Evolutionary conservation across 2,797 vertebrate species (phyloP).

Genomic region (Halcyon leucocephala): DNA sequence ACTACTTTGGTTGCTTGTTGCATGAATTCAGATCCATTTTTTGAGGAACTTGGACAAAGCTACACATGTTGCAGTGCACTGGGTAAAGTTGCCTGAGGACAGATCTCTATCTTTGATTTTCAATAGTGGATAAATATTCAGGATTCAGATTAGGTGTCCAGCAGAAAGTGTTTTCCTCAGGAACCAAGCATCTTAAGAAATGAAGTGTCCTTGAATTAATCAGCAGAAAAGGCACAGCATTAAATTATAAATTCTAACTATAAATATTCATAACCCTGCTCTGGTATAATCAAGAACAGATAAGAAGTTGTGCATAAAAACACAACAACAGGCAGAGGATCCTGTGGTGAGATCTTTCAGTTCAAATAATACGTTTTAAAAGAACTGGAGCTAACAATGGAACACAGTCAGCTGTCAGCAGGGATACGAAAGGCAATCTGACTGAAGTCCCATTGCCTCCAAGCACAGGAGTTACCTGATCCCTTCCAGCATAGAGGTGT

Average conservation of each 20-base stretch:
- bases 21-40: conserved; percentile 51
- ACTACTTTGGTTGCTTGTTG: conserved; percentile 42
- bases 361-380: conserved; percentile 66
- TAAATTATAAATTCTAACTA: conserved; percentile 83
- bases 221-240: conserved; percentile 79
- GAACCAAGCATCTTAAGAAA: conserved; percentile 71
- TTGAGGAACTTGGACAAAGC: not conserved
- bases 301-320: conserved; percentile 78
- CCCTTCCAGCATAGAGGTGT: not conserved
- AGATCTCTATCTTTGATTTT: conserved; percentile 48
- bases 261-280: conserved; percentile 83
- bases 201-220: conserved; percentile 85
- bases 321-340: conserved; percentile 68
- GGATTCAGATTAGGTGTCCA: conserved; percentile 69
- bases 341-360: conserved; percentile 64
- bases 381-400: conserved; percentile 40
- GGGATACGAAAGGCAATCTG: conserved; percentile 45
- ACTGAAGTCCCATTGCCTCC: not conserved
- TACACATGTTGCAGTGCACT: not conserved
- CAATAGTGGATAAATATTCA: conserved; percentile 72
- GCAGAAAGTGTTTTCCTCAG: conserved; percentile 70
- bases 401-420: conserved; percentile 27
- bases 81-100: conserved; percentile 37
- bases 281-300: conserved; percentile 80
- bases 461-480: not conserved